A percentile compares a stretch with the other conserved stretches of the same genome.
phyloP scores from a whole-genome alignment of 2,888 invertebrate genomes.

The Melolontha melolontha region DNA sequence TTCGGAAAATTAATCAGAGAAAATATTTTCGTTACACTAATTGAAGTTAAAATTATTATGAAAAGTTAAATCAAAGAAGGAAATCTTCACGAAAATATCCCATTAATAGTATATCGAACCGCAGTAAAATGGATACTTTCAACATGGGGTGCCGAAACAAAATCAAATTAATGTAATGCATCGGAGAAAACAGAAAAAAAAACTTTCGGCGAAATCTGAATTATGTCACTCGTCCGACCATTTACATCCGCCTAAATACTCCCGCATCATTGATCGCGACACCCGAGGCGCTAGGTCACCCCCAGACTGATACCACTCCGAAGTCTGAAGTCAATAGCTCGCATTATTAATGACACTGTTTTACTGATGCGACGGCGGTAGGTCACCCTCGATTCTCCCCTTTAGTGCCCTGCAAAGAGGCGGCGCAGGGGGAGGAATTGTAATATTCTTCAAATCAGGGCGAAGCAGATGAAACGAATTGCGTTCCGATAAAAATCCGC shows the following conservation, averaged over 20 bases:
- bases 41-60: no score
- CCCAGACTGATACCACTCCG: slow-evolving; percentile 50
- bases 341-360: slow-evolving; percentile 26
- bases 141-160: no score
- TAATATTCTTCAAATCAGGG: slow-evolving; percentile 13
- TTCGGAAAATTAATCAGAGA: no score
- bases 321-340: slow-evolving; percentile 23
- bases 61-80: no score
- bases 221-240: slow-evolving; percentile 10
- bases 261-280: slow-evolving; percentile 59
- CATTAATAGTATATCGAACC: no score
- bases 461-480: slow-evolving; percentile 11
- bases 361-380: slow-evolving; percentile 12
- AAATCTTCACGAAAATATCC: no score
- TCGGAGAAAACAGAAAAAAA: neutral
- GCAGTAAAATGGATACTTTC: no score
- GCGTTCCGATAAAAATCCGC: slow-evolving; percentile 13
- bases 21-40: no score
- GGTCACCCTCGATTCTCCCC: neutral
- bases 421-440: neutral
- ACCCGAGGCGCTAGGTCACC: slow-evolving; percentile 55
- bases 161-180: no score
- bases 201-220: slow-evolving; percentile 1
- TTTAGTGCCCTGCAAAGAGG: neutral
- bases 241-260: slow-evolving; percentile 46